Conservation (phyloP, 2,797 vertebrate species). For the Gymnodraco acuticeps region DNA sequence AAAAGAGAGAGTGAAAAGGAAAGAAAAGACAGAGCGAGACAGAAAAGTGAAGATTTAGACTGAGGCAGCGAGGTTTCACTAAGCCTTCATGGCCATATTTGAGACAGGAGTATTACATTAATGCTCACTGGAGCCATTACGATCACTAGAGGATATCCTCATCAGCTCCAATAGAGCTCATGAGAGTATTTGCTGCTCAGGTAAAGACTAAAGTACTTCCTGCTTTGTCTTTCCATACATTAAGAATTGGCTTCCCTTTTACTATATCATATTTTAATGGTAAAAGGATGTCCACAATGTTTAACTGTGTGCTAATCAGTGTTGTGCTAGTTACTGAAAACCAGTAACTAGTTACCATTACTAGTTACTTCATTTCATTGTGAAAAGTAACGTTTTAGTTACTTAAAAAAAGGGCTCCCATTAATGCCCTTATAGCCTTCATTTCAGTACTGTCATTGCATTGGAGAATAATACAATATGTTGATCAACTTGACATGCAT, state of each 20-base stretch:
- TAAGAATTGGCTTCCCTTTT: slow-evolving; percentile 13
- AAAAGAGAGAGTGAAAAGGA: slow-evolving; percentile 22
- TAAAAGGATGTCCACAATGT: slow-evolving; percentile 20
- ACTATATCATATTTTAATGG: slow-evolving; percentile 7
- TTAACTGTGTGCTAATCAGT: slow-evolving; percentile 1
- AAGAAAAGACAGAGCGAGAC: slow-evolving; percentile 10
- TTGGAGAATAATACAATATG: no score
- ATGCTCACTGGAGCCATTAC: slow-evolving; percentile 60
- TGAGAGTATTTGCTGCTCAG: slow-evolving; percentile 33
- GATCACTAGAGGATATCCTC: slow-evolving; percentile 57
- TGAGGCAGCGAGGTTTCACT: slow-evolving; percentile 27
- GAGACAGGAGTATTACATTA: slow-evolving; percentile 53
- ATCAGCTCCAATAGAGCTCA: slow-evolving; percentile 47
- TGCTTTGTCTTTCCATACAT: slow-evolving; percentile 23
- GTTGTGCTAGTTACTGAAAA: no score
- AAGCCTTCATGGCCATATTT: slow-evolving; percentile 29
- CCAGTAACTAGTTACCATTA: no score
- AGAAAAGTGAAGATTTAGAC: slow-evolving; percentile 16
- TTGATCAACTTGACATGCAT: no score
- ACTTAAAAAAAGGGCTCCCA: no score
- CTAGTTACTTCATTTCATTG: no score
- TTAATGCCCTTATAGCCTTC: no score
- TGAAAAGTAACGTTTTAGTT: no score
- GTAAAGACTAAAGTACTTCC: slow-evolving; percentile 33
- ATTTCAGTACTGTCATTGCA: no score